These are phyloP conservation scores for Xanthorhoe spadicearia DNA, from an alignment of 2,888 invertebrate species.

Conservation along the genomic window DNA sequence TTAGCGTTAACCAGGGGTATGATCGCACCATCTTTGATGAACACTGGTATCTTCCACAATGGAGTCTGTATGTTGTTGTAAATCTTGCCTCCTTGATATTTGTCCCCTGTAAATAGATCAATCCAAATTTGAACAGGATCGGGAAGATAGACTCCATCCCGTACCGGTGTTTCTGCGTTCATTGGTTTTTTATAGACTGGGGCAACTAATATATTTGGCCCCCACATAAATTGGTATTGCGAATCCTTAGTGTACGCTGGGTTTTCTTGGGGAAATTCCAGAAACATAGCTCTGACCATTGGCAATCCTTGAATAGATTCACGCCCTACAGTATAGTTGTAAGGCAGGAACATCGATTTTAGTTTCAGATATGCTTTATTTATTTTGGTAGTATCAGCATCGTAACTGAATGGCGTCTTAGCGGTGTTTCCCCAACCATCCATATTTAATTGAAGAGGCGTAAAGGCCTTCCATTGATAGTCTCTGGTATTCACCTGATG, in stretches of 20 bases:
- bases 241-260: slow-evolving; percentile 66
- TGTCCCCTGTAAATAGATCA: slow-evolving; percentile 72
- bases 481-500: slow-evolving; percentile 72
- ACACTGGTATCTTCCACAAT: slow-evolving; percentile 76
- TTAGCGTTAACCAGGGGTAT: slow-evolving; percentile 74
- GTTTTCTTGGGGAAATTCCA: slow-evolving; percentile 69
- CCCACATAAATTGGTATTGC: slow-evolving; percentile 82
- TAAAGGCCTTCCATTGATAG: slow-evolving; percentile 79
- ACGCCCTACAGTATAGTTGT: slow-evolving; percentile 72
- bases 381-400: slow-evolving; percentile 63
- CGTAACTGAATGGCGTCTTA: slow-evolving; percentile 74
- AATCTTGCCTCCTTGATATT: slow-evolving; percentile 74
- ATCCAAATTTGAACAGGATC: slow-evolving; percentile 70
- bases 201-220: slow-evolving; percentile 73
- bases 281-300: slow-evolving; percentile 77
- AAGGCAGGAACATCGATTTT: slow-evolving; percentile 75
- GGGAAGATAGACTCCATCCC: slow-evolving; percentile 71
- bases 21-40: slow-evolving; percentile 73
- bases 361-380: slow-evolving; percentile 77
- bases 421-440: slow-evolving; percentile 74
- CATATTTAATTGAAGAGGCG: slow-evolving; percentile 78
- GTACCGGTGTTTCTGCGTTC: slow-evolving; percentile 49
- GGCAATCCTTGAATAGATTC: slow-evolving; percentile 68
- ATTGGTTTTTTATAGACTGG: slow-evolving; percentile 63
- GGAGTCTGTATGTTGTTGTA: slow-evolving; percentile 66